phyloP scores from a whole-genome alignment of 2,888 invertebrate genomes.

The Entomobrya multifasciata region DNA sequence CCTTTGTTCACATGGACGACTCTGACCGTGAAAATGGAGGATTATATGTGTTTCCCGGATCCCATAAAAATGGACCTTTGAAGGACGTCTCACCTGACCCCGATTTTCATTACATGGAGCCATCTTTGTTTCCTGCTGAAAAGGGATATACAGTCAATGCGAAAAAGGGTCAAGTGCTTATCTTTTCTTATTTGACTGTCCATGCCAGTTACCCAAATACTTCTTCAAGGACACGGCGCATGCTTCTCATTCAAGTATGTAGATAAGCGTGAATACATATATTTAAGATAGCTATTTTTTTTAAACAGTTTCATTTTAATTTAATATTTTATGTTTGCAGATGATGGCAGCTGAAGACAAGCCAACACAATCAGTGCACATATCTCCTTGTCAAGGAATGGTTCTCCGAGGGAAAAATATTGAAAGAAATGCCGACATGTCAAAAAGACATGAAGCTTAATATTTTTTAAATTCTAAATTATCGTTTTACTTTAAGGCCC shows the following conservation, averaged over 20 bases:
- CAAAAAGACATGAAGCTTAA: slow-evolving; percentile 61
- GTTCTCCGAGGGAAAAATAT: slow-evolving; percentile 83
- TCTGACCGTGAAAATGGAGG: slow-evolving; percentile 84
- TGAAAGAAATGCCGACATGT: slow-evolving; percentile 80
- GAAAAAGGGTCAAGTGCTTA: slow-evolving; percentile 84
- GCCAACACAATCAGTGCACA: slow-evolving; percentile 82
- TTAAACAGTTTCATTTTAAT: too few relatives aligned
- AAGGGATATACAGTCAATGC: slow-evolving; percentile 83
- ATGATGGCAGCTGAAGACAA: slow-evolving; percentile 84
- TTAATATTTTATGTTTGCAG: slow-evolving; percentile 80
- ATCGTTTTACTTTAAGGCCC: too few relatives aligned
- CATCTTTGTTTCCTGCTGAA: slow-evolving; percentile 82
- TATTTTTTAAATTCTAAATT: background rate
- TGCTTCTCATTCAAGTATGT: slow-evolving; percentile 83
- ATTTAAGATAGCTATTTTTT: too few relatives aligned
- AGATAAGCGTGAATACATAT: too few relatives aligned
- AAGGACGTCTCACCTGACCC: slow-evolving; percentile 83
- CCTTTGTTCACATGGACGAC: slow-evolving; percentile 84
- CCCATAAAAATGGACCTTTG: slow-evolving; percentile 84
- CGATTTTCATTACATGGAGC: slow-evolving; percentile 80
- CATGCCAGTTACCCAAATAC: slow-evolving; percentile 84
- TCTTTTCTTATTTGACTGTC: slow-evolving; percentile 84
- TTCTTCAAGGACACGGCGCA: slow-evolving; percentile 82
- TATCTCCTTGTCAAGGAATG: slow-evolving; percentile 84
- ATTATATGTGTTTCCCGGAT: slow-evolving; percentile 84